Evolutionary conservation across 1,140 invertebrate genomes (phyloP).

Genomic region (Leptinotarsa undecemlineata): DNA sequence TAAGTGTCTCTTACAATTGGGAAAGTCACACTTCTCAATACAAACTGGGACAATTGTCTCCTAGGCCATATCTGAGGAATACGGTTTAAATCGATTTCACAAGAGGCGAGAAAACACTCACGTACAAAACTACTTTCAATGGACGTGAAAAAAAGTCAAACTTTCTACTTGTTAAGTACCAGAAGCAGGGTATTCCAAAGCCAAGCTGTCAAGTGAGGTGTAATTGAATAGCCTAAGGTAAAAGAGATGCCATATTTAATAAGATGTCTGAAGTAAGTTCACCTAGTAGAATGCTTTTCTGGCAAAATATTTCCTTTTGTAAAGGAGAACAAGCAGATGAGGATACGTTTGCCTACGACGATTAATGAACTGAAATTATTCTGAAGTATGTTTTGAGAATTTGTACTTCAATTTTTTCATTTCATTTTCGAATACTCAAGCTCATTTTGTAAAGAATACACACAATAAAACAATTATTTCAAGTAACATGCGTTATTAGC

Average conservation of each 20-base stretch:
- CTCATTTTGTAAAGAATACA: not conserved
- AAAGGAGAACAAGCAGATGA: not conserved
- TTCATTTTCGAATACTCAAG: not conserved
- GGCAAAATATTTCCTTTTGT: not conserved
- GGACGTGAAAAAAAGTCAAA: not conserved
- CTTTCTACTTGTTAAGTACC: not conserved
- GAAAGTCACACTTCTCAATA: too few relatives aligned
- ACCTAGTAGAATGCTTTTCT: not conserved
- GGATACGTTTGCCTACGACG: not conserved
- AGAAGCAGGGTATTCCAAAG: not conserved
- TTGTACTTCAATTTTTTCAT: not conserved
- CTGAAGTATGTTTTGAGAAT: not conserved
- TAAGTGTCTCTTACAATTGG: slow-evolving; percentile 26
- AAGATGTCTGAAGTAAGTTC: not conserved
- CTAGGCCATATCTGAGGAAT: not conserved
- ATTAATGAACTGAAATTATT: not conserved
- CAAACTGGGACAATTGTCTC: too few relatives aligned
- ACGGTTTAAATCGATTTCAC: not conserved
- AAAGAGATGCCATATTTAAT: not conserved
- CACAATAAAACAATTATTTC: too few relatives aligned
- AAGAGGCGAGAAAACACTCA: not conserved
- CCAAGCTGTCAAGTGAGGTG: not conserved
- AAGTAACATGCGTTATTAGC: too few relatives aligned
- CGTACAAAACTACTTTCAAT: not conserved
- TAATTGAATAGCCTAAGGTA: not conserved